Base-by-base conservation (phyloP, 1,140 invertebrate species). In the Pinna nobilis region DNA sequence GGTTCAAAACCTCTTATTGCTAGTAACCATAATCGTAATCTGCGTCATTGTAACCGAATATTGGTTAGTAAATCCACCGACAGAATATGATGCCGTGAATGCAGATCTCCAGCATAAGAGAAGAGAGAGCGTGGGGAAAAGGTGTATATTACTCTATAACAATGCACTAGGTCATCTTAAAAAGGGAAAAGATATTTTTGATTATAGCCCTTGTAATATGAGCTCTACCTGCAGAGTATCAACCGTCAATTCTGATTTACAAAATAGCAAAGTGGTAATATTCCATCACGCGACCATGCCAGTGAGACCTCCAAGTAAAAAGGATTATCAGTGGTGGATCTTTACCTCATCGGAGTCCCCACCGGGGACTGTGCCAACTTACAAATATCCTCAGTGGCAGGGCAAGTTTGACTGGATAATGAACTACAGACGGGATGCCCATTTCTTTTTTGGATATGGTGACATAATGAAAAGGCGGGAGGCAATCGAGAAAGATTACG, bases 341-440 rank as follows among this genome's bases (percentile, higher is more conserved):
- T 63, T 63, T 18, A 18, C n/a, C 7, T 63, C 59, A 3, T n/a
- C 4, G 2, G 59, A 63, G 37, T 35, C 30, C 37, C 59, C 59
- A 28, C 32, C 37, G 2, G 23, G 30, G 13, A 44, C 35, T 25
- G 32, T 41, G 18, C 39, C 33, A 9, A 59, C 59, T 9, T 37
- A 37, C 37, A 11, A 20, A 20, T 7, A 30, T 5, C 30, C 1
- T 33, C 30, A 25, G 39, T 63, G 59, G 59, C 20, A 63, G 32
- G 39, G 39, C 6, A 51, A 79, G 33, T 94, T 94, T 80, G 94
- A 94, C 83, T 94, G 93, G 93, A 94, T 93, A 1, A 94, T 94
- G 93, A 92, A 91, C 1, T 95, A 94, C 79, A 90, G 92, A 87
- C 90, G 82, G 18, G 92, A 94, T 74, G 91, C 93, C 7, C 83